These are phyloP conservation scores for Archivesica marissinica DNA, from an alignment of 1,140 invertebrate genomes.

Conservation along the genomic window DNA sequence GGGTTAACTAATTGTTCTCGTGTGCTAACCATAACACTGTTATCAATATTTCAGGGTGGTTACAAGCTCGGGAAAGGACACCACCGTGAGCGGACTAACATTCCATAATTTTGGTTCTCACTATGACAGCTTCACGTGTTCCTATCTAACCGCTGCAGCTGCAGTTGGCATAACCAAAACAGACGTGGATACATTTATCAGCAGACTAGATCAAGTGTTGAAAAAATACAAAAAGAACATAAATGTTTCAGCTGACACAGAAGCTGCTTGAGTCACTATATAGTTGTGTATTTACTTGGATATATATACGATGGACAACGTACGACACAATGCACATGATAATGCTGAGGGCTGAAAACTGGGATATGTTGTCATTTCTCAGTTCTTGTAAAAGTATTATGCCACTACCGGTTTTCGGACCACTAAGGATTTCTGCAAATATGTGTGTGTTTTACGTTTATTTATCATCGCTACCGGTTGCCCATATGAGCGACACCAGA, in stretches of 20 bases:
- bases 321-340: too few relatives aligned
- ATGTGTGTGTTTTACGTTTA: too few relatives aligned
- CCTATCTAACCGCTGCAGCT: conserved; percentile 90
- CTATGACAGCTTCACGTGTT: conserved; percentile 86
- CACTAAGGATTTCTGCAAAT: too few relatives aligned
- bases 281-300: not conserved
- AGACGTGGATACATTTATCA: conserved; percentile 89
- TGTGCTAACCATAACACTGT: not conserved
- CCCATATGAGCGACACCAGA: too few relatives aligned
- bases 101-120: conserved; percentile 89
- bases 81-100: conserved; percentile 70
- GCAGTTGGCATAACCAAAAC: conserved; percentile 88
- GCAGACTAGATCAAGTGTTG: conserved; percentile 86
- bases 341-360: too few relatives aligned
- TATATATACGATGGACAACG: too few relatives aligned
- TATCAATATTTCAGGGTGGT: conserved; percentile 81
- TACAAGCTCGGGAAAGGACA: conserved; percentile 65
- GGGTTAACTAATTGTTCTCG: not conserved
- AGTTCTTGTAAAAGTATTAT: too few relatives aligned
- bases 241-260: not conserved
- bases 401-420: too few relatives aligned
- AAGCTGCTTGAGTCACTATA: not conserved
- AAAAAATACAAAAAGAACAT: conserved; percentile 57
- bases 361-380: too few relatives aligned
- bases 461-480: too few relatives aligned